These are phyloP conservation scores for Galemys pyrenaicus DNA, from an alignment of 2,113 vertebrate species.

Conservation along the genomic window DNA sequence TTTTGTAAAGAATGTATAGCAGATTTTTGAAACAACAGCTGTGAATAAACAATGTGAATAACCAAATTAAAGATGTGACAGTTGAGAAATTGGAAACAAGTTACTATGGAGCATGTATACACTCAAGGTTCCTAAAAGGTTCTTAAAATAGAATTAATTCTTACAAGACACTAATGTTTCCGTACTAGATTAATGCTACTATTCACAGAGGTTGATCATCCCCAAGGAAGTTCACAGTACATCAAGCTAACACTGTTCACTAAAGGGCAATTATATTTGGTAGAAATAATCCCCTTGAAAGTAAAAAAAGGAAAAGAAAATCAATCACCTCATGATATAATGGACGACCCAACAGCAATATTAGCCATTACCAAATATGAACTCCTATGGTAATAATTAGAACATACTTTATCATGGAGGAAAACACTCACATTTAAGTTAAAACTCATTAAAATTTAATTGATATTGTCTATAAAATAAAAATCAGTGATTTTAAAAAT, in stretches of 20 bases:
- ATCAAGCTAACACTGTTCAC: constrained; percentile 66
- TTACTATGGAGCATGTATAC: constrained; percentile 49
- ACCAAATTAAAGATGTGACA: constrained; percentile 67
- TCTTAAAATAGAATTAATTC: constrained; percentile 77
- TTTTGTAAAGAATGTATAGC: neutral
- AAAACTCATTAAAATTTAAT: constrained; percentile 63
- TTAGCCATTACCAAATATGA: constrained; percentile 56
- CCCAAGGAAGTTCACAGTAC: constrained; percentile 62
- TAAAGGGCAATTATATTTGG: constrained; percentile 70
- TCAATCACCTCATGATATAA: constrained; percentile 74
- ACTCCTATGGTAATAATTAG: constrained; percentile 50
- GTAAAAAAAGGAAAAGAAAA: constrained; percentile 73
- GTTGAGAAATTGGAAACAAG: constrained; percentile 71
- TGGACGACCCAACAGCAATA: constrained; percentile 56
- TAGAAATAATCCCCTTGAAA: constrained; percentile 72
- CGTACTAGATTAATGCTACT: constrained; percentile 68
- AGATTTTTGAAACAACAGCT: constrained; percentile 51
- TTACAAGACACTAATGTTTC: constrained; percentile 69
- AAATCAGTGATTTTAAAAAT: constrained; percentile 38
- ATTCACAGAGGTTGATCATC: constrained; percentile 69
- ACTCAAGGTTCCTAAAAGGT: constrained; percentile 59
- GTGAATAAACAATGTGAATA: constrained; percentile 50
- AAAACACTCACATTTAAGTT: constrained; percentile 37
- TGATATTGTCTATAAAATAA: neutral
- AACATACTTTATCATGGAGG: neutral